A percentile compares a stretch with the other conserved stretches of the same genome.
Evolutionary conservation across 2,113 vertebrate genomes (phyloP).

Genomic region (Microcebus tavaratra): DNA sequence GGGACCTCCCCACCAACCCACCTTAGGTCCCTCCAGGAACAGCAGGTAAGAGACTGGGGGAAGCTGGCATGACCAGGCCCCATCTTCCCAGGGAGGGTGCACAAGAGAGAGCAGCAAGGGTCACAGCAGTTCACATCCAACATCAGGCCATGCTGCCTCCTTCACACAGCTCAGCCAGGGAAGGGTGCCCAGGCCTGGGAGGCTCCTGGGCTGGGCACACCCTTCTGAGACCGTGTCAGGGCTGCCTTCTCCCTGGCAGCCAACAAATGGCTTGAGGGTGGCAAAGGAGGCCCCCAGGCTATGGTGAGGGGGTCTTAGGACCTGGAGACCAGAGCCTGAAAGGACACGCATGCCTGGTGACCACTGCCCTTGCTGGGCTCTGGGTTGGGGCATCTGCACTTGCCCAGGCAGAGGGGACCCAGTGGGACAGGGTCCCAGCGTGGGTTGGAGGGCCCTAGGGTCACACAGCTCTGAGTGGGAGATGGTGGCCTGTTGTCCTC

Average conservation of each 20-base stretch:
- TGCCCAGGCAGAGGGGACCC: not conserved
- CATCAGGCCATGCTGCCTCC: constrained; percentile 46
- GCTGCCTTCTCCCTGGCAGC: not conserved
- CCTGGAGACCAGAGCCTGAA: not conserved
- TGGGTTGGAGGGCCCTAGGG: not conserved
- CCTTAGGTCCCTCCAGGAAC: constrained; percentile 39
- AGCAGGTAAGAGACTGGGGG: constrained; percentile 76
- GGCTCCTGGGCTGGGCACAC: not conserved
- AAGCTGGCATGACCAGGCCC: constrained; percentile 43
- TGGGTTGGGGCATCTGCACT: not conserved
- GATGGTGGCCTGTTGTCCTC: not conserved
- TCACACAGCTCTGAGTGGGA: not conserved
- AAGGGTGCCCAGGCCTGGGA: not conserved
- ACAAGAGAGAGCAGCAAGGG: constrained; percentile 66
- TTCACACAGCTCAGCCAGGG: not conserved
- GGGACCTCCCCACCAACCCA: no score
- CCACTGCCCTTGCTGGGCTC: not conserved
- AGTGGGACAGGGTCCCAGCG: not conserved
- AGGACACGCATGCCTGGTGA: not conserved
- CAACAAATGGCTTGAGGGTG: not conserved
- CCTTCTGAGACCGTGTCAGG: not conserved
- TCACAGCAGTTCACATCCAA: constrained; percentile 80
- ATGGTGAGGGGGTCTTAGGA: not conserved
- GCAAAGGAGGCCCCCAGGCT: not conserved
- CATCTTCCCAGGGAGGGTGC: constrained; percentile 61